Conservation (phyloP, 1,140 invertebrate genomes). For the Drosophila watanabei region DNA sequence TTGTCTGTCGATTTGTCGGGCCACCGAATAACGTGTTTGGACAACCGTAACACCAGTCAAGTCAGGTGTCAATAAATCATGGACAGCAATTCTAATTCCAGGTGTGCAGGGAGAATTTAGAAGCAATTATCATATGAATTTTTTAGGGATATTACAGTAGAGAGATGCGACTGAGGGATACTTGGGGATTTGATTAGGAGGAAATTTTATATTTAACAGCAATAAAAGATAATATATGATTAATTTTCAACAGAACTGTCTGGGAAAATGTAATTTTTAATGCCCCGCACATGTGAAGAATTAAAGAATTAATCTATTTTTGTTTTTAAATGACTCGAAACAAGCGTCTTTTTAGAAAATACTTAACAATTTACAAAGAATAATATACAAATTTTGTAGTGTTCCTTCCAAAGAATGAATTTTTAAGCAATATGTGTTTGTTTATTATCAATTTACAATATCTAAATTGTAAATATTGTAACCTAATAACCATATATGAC, state of each 20-base stretch:
- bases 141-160: neutral
- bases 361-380: neutral
- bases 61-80: conserved; percentile 37
- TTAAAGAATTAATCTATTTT: neutral
- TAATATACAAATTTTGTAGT: neutral
- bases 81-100: neutral
- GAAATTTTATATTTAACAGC: too few species aligned
- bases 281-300: neutral
- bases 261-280: neutral
- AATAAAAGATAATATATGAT: too few species aligned
- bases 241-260: too few species aligned
- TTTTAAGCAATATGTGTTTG: neutral
- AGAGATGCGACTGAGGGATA: neutral
- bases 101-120: too few species aligned
- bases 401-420: neutral
- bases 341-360: neutral
- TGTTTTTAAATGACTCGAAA: too few species aligned
- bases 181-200: neutral
- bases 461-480: neutral
- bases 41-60: conserved; percentile 12
- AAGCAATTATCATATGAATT: neutral
- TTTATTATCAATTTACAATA: too few species aligned
- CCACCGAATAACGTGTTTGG: conserved; percentile 18
- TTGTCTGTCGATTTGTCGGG: conserved; percentile 16
- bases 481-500: neutral